Base-by-base conservation (phyloP, 2,797 vertebrate genomes). In the Propithecus perrieri region DNA sequence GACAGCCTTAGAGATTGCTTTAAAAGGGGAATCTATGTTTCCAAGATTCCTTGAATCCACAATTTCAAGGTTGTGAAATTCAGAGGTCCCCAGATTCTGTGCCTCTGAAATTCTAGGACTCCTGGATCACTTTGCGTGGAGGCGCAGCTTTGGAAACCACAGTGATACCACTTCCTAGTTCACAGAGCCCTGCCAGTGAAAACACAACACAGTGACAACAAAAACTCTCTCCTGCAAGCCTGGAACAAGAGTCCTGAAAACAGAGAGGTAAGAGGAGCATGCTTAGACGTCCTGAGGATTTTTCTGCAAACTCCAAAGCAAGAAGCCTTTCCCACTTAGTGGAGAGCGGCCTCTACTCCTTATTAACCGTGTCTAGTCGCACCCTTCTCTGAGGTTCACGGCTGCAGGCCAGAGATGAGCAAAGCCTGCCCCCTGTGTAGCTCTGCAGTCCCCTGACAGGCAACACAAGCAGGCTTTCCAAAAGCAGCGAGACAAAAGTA, bases 401-500 rank as follows among this genome's bases (percentile, higher is more conserved):
- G 17, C 24, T 2, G 8, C 15, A n/a, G 48, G 17, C 30, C 6
- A n/a, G 22, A 24, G 17, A 14, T 12, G 22, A 33, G 48, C 8
- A 30, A 5, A 75, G 30, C 30, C 1, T 5, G 33, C 33, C 20
- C 74, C 3, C 33, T 7, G 22, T n/a, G 10, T 13, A 86, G 35
- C 59, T 71, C 43, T 9, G 5, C 8, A n/a, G 50, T 33, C 50
- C 74, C 67, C 1, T 0, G 0, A 2, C n/a, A 67, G 18, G 24
- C 7, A 35, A 81, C 50, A 15, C 74, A 61, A 43, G 55, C 18
- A 28, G 30, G 38, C 67, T 74, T 43, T 61, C 35, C 81, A 55
- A 76, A 76, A 11, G 30, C 46, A 69, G 80, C 75, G 75, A 26
- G 46, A 94, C 72, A 75, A 80, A 90, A 90, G 81, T 10, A 57